phyloP scores from a whole-genome alignment of 2,113 vertebrate genomes.

The Microtus richardsoni region DNA sequence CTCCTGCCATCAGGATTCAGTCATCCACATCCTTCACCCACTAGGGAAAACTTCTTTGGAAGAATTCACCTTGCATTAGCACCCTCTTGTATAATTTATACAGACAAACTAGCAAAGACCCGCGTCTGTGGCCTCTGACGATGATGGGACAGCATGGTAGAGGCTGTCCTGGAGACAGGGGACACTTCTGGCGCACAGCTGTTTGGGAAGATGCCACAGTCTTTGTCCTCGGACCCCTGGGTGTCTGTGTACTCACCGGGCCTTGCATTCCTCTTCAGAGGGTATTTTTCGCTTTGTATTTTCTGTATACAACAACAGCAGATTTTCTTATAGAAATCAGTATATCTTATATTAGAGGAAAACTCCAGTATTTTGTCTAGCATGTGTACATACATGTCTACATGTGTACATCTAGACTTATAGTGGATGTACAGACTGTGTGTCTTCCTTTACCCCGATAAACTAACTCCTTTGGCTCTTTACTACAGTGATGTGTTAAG shows the following conservation, averaged over 20 bases:
- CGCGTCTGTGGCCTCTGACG: background rate
- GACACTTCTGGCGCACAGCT: too few species aligned
- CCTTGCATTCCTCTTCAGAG: too few species aligned
- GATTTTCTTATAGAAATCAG: background rate
- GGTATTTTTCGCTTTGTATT: background rate
- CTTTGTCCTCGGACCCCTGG: background rate
- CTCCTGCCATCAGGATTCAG: too few species aligned
- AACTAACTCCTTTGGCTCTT: background rate
- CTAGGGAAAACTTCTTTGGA: background rate
- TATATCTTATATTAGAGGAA: background rate
- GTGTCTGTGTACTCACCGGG: background rate
- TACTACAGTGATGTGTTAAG: background rate
- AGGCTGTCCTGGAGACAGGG: too few species aligned
- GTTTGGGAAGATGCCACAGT: background rate
- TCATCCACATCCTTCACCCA: background rate
- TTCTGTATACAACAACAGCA: background rate
- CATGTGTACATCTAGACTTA: background rate
- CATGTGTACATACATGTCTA: fast-evolving
- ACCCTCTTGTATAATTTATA: background rate
- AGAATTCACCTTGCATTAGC: background rate
- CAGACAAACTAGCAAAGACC: background rate
- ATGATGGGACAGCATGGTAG: background rate
- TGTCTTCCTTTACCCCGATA: background rate
- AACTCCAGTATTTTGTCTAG: background rate
- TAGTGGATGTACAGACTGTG: background rate